phyloP scores from a whole-genome alignment of 2,888 invertebrate genomes.

The Isoperla grammatica region DNA sequence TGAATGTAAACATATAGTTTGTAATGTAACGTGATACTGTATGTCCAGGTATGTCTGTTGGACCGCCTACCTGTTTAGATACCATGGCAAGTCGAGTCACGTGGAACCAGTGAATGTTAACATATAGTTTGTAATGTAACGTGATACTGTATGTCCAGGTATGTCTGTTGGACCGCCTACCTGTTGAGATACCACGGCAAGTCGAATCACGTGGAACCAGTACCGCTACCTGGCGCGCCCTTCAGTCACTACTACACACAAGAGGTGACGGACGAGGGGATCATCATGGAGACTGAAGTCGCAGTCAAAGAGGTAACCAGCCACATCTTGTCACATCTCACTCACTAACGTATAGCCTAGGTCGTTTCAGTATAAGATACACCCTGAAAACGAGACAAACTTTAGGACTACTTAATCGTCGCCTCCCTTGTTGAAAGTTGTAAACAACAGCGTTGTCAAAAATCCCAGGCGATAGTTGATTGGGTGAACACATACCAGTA shows the following conservation, averaged over 20 bases:
- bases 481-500: no score
- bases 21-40: no score
- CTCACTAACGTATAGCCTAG: no score
- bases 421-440: no score
- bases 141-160: constrained; percentile 39
- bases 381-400: no score
- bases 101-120: constrained; percentile 50
- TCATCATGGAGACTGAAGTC: constrained; percentile 73
- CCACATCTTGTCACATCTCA: no score
- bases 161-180: constrained; percentile 68
- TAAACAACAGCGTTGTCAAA: no score
- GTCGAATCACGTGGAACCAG: constrained; percentile 55
- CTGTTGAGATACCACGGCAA: constrained; percentile 53
- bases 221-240: constrained; percentile 64
- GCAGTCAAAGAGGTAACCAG: constrained; percentile 61
- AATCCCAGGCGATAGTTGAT: no score
- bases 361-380: no score
- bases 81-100: constrained; percentile 51
- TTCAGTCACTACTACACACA: constrained; percentile 77
- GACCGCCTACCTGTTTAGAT: constrained; percentile 61
- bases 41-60: constrained; percentile 67
- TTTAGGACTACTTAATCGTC: no score
- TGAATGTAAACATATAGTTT: constrained; percentile 49
- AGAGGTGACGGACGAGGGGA: constrained; percentile 70
- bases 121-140: no score